Evolutionary conservation across 2,888 invertebrate genomes (phyloP).

Genomic region (Miltochrista miniata): DNA sequence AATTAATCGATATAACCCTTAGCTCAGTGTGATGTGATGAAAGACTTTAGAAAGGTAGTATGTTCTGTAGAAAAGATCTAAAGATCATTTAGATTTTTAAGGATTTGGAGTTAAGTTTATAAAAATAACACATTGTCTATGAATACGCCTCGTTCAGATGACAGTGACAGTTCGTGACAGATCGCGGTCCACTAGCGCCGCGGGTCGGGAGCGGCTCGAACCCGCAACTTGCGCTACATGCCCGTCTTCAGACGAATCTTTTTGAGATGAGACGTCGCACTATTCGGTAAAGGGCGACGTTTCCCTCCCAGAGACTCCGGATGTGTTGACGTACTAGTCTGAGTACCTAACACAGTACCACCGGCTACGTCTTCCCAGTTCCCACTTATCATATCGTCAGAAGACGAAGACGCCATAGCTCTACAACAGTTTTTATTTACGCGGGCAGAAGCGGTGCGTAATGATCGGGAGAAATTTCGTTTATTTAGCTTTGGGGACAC

Average conservation of each 20-base stretch:
- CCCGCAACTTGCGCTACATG: conserved; percentile 64
- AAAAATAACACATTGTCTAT: neutral
- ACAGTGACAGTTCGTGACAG: conserved; percentile 5
- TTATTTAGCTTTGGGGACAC: conserved; percentile 59
- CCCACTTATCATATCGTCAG: conserved; percentile 52
- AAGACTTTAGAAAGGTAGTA: no score
- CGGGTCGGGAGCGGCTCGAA: conserved; percentile 40
- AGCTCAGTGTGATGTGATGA: no score
- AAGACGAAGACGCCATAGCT: conserved; percentile 63
- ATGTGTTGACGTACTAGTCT: conserved; percentile 16
- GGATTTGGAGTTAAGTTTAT: no score
- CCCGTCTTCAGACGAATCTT: conserved; percentile 73
- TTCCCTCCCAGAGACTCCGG: conserved; percentile 41
- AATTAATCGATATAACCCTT: no score
- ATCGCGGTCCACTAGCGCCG: conserved; percentile 5
- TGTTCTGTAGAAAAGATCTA: no score
- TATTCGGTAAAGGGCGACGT: conserved; percentile 58
- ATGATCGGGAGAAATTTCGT: conserved; percentile 57
- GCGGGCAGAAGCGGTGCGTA: conserved; percentile 38
- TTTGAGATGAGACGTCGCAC: conserved; percentile 65
- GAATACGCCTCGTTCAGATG: neutral
- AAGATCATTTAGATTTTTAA: no score
- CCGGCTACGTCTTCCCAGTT: conserved; percentile 63
- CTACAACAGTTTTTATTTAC: conserved; percentile 41
- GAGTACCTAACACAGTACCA: conserved; percentile 46